Evolutionary conservation across 2,797 vertebrate genomes (phyloP).

Genomic region (Poeciliopsis gracilis): DNA sequence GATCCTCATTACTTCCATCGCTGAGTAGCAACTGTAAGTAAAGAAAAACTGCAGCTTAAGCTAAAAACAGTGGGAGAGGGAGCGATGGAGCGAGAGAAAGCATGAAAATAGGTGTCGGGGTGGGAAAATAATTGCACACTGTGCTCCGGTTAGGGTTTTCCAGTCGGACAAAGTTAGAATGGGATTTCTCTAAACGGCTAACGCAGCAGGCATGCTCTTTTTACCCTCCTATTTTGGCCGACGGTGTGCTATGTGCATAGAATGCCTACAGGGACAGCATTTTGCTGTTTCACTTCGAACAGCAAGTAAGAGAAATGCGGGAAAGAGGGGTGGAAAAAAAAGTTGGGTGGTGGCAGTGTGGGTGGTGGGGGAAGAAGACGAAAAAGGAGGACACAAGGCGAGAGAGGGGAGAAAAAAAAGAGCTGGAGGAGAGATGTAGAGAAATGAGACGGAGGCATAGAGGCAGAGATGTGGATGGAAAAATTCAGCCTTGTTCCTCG

Average conservation of each 20-base stretch:
- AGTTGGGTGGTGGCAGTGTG: conserved; percentile 15
- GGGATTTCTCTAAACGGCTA: conserved; percentile 74
- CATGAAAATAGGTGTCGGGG: conserved; percentile 67
- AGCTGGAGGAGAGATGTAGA: conserved; percentile 62
- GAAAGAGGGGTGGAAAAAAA: conserved; percentile 34
- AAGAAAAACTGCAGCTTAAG: conserved; percentile 81
- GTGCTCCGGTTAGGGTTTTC: conserved; percentile 69
- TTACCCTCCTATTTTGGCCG: conserved; percentile 47
- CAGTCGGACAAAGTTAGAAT: conserved; percentile 63
- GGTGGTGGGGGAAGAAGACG: conserved; percentile 31
- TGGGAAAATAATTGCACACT: conserved; percentile 71
- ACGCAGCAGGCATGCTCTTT: conserved; percentile 66
- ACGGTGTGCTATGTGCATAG: conserved; percentile 62
- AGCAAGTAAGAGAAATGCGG: conserved; percentile 60
- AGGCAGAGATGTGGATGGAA: conserved; percentile 65
- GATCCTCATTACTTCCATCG: conserved; percentile 82
- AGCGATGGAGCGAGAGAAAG: conserved; percentile 63
- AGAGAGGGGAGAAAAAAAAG: conserved; percentile 32
- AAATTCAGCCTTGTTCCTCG: conserved; percentile 68
- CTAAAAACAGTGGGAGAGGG: conserved; percentile 71
- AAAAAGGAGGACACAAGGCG: conserved; percentile 45
- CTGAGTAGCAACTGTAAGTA: conserved; percentile 79
- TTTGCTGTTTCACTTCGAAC: conserved; percentile 68
- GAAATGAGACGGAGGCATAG: conserved; percentile 58
- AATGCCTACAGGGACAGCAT: conserved; percentile 53